Base-by-base conservation (phyloP, 2,113 vertebrate genomes). In the Pristiophorus japonicus region DNA sequence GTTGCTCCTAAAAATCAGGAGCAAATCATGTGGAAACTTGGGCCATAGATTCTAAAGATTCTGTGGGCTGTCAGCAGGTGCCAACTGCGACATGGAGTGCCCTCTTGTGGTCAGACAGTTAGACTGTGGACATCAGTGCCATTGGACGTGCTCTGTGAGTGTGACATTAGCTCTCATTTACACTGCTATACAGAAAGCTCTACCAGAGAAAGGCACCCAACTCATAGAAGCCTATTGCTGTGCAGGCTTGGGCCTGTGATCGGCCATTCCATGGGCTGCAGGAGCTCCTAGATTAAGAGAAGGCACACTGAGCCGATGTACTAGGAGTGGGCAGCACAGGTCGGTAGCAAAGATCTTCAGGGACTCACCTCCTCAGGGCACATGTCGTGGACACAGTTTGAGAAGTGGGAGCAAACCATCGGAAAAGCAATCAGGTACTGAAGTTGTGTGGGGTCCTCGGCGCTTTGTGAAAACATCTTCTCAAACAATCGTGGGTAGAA, bases 301-400 rank as follows among this genome's bases (percentile, higher is more conserved):
- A n/a, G 10, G 1, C 10, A 73, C 6, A 3, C 8, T 51, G 42
- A 47, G 45, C 0, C 4, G 81, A 22, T 85, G 38, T 20, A 81
- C 4, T 0, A 5, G n/a, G 16, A 38, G 7, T 7, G 0, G 38
- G 24, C 27, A 4, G 27, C 0, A 34, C 30, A 59, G 85, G 20
- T 8, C 14, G n/a, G 78, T 42, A 7, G 51, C 24, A 59, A 16
- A 81, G 78, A 45, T 45, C 0, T 6, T 10, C 66, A 95, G 22
- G 2, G 14, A 97, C 98, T 97, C 97, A 99, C 99, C 98, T 99
- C 99, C 96, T 99, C 99, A 4, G 99, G 99, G 87, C 98, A 99
- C 97, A 99, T 98, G 66, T 97, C 96, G 96, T 99, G 97, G 14
- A 97, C 95, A 96, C 98, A 98, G 73, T 95, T 96, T 92, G 96